Evolutionary conservation across 2,113 vertebrate genomes (phyloP), one percentile per base, ranked within the genome.

Genomic region (Limnothrissa miodon): DNA sequence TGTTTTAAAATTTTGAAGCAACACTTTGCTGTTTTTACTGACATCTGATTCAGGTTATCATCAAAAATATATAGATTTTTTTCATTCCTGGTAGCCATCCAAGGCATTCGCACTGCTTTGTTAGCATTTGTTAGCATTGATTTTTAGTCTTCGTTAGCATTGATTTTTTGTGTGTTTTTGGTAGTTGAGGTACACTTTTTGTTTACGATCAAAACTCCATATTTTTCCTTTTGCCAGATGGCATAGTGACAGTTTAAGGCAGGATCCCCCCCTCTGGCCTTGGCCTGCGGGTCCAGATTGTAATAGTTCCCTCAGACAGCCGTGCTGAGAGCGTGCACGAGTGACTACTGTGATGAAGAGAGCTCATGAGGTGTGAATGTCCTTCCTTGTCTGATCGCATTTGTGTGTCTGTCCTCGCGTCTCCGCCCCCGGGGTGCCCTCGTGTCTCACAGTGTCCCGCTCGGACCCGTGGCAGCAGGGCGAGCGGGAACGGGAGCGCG

Each of bases 401-500:
- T n/a, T 48, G 19, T 4, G 45, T 42, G 21, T 46, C 39, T 13
- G 59, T 66, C 9, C 25, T 33, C 25, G 1, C 59, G 11, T 78
- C 70, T 78, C 42, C 10, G 36, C 82, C 21, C 82, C 21, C 42
- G 17, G 13, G 5, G 59, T 81, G 39, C 15, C 19, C 82, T 21
- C 42, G n/a, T 21, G 3, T 78, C 83, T 81, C 79, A 33, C 78
- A 99, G 97, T 97, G 78, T 97, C 97, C 88, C 95, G 97, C 80
- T 96, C 96, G 0, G 97, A 98, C 25, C 95, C 93, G 29, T 93
- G 96, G 87, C 95, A 96, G 86, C 95, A 96, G 0, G 94, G 94
- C 0, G 96, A 96, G 88, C 94, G 94, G 89, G 96, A 96, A 88
- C 94, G 94, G 89, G 96, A 98, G 89, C 92, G 97, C 17, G 97